Percentiles rank a stretch among this genome's conserved stretches.
These are phyloP conservation scores for Cyanistes caeruleus DNA, from an alignment of 2,113 vertebrate species.

Conservation along the genomic window DNA sequence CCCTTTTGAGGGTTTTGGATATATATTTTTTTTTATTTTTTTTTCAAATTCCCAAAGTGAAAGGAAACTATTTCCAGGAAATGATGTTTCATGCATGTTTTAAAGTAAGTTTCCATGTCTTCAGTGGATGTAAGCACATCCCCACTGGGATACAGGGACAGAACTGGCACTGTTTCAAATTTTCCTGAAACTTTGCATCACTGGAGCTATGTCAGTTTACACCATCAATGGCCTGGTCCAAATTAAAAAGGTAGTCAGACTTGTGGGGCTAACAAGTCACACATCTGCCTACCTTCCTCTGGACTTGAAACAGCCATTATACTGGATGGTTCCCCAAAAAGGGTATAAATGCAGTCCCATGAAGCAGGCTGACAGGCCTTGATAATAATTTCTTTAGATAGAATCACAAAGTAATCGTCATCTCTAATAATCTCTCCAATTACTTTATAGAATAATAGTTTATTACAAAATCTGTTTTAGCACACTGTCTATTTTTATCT, in stretches of 20 bases:
- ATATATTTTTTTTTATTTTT: not conserved
- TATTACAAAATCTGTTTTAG: not conserved
- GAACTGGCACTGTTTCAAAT: not conserved
- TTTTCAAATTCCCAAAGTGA: not conserved
- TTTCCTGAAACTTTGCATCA: not conserved
- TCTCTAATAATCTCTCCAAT: constrained; percentile 20
- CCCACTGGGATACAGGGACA: not conserved
- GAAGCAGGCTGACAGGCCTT: not conserved
- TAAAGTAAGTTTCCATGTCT: not conserved
- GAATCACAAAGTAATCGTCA: not conserved
- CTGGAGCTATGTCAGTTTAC: not conserved
- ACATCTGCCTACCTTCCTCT: not conserved
- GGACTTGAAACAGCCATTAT: not conserved
- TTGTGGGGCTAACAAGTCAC: not conserved
- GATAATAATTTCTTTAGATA: constrained; percentile 3
- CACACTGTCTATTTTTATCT: not conserved
- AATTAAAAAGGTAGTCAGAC: not conserved
- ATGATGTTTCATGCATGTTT: not conserved
- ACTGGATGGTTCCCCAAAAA: not conserved
- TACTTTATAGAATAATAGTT: constrained; percentile 46
- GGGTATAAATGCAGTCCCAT: not conserved
- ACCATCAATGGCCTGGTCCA: not conserved
- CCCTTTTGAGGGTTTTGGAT: not conserved
- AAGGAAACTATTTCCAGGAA: not conserved
- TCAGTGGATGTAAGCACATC: not conserved